Percentiles rank a stretch among this genome's conserved stretches.
Conservation (phyloP, 2,113 vertebrate genomes). For the Sceloporus tristichus region DNA sequence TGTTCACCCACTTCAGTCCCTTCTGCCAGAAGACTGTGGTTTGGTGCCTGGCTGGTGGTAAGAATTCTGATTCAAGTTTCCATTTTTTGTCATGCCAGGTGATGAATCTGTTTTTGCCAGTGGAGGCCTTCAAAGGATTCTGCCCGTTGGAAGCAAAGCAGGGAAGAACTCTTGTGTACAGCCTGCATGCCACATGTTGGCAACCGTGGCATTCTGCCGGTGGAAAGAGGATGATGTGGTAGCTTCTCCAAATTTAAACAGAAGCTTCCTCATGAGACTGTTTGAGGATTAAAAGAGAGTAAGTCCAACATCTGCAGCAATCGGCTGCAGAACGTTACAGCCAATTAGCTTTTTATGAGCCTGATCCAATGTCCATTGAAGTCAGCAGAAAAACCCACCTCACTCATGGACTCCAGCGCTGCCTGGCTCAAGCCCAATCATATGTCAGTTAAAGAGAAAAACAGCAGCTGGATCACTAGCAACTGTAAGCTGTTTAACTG, state of each 20-base stretch:
- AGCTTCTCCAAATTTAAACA: slow-evolving; percentile 33
- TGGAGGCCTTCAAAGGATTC: not conserved
- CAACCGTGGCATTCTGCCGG: not conserved
- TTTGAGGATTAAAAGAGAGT: slow-evolving; percentile 14
- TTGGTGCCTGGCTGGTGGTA: slow-evolving; percentile 15
- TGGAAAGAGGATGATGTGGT: slow-evolving; percentile 17
- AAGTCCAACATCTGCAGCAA: slow-evolving; percentile 16
- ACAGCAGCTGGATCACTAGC: not conserved
- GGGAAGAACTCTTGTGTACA: not conserved
- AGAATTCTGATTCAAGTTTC: slow-evolving; percentile 11
- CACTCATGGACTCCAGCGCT: not conserved
- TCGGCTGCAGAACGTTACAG: not conserved
- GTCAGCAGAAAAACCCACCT: slow-evolving; percentile 22
- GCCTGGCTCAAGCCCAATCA: slow-evolving; percentile 6
- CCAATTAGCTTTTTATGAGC: slow-evolving; percentile 28
- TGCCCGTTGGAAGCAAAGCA: slow-evolving; percentile 7
- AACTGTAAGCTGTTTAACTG: not conserved
- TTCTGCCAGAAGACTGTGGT: slow-evolving; percentile 15
- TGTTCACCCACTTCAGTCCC: not conserved
- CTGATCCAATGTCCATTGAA: not conserved
- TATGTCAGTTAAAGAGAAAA: not conserved
- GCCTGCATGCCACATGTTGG: slow-evolving; percentile 30
- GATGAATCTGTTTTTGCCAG: slow-evolving; percentile 38
- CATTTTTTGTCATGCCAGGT: not conserved
- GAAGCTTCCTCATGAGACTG: slow-evolving; percentile 27